phyloP scores from a whole-genome alignment of 2,797 vertebrate species.

The Caiman crocodilus region DNA sequence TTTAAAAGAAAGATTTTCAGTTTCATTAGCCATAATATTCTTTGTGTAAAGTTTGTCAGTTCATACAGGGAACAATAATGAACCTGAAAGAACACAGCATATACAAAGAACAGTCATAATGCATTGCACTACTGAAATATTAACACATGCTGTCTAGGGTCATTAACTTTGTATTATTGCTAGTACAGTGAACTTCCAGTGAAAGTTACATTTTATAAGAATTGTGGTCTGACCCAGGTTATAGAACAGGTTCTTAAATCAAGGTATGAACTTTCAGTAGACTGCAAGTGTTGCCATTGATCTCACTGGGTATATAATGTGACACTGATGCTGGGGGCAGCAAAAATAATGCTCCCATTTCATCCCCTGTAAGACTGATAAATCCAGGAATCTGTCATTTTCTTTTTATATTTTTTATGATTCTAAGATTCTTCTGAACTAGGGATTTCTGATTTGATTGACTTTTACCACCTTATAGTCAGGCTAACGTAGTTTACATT shows the following conservation, averaged over 20 bases:
- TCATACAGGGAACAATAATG: not conserved
- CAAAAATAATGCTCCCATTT: not conserved
- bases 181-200: not conserved
- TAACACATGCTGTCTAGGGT: not conserved
- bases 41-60: not conserved
- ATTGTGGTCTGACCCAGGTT: not conserved
- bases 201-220: not conserved
- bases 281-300: not conserved
- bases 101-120: not conserved
- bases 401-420: not conserved
- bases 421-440: not conserved
- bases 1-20: not conserved
- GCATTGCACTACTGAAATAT: not conserved
- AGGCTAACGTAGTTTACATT: not conserved
- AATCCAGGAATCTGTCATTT: not conserved
- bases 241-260: not conserved
- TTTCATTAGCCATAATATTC: not conserved
- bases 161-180: not conserved
- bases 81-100: not conserved
- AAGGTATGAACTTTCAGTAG: not conserved
- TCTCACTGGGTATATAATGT: not conserved
- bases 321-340: not conserved
- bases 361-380: not conserved
- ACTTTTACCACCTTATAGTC: not conserved
- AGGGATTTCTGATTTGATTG: not conserved